These are phyloP conservation scores for Caenorhabditis afra DNA, from an alignment of 2,888 invertebrate genomes.

Conservation along the genomic window DNA sequence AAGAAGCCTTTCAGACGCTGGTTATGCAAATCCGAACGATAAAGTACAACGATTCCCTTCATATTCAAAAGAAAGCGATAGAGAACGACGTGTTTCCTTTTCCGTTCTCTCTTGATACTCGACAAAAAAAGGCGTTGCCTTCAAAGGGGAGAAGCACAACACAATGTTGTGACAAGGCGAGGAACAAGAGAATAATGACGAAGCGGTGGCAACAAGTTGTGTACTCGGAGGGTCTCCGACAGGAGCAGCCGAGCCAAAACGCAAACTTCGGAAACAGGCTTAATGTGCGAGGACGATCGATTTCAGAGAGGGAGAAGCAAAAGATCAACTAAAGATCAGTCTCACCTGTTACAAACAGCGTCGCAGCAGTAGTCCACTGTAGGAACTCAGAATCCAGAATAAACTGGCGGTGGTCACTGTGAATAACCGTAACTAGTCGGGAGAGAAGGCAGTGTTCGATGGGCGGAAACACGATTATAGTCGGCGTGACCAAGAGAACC, in stretches of 20 bases:
- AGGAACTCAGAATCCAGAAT: background rate
- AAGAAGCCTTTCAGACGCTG: background rate
- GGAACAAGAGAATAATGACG: constrained; percentile 13
- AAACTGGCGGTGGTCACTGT: background rate
- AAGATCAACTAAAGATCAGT: background rate
- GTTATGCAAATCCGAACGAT: background rate
- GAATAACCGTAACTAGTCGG: constrained; percentile 25
- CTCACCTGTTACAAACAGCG: background rate
- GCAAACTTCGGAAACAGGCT: background rate
- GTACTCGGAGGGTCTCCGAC: constrained; percentile 3
- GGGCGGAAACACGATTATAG: constrained; percentile 49
- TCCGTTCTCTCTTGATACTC: background rate
- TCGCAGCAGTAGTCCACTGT: background rate
- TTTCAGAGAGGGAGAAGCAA: background rate
- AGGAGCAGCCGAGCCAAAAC: background rate
- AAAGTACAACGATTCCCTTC: background rate
- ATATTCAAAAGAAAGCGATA: background rate
- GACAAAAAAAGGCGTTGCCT: constrained; percentile 9
- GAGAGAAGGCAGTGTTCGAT: constrained; percentile 17
- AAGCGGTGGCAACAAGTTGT: constrained; percentile 6
- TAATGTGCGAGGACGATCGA: background rate
- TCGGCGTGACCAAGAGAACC: constrained; percentile 21
- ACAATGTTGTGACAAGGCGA: constrained; percentile 8
- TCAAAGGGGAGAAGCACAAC: background rate
- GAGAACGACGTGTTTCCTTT: background rate